Evolutionary conservation across 2,888 invertebrate genomes (phyloP), one percentile per base, ranked within the genome.

Genomic region (Napeogenes sylphis): DNA sequence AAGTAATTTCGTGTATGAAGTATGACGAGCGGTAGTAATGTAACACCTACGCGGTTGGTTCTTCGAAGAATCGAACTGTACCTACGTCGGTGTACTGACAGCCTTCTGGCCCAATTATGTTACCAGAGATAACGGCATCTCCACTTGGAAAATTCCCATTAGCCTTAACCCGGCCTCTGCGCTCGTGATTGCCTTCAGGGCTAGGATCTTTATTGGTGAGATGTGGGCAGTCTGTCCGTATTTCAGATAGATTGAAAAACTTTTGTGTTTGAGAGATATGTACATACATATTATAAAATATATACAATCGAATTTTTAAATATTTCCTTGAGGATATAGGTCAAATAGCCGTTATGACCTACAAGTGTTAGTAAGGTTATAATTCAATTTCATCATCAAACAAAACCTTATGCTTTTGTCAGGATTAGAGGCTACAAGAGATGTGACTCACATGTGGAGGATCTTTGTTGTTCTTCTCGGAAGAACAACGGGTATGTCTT

Each of bases 381-480:
- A 59, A 61, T 59, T 57, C 61, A 55, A 65, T 59, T 61, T 65
- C 30, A 55, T 47, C 63, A 33, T 51, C 57, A 21, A 47, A 46
- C 57, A 45, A 58, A 58, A 63, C 56, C 54, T 67, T 59, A 46
- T 56, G 56, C 68, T 75, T 70, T 76, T 80, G 81, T 82, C 83
- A 84, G 85, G 82, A 79, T 76, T 69, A 75, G 73, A 84, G 82
- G 79, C 73, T 82, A 73, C 78, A 74, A 55, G 67, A 56, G 74
- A 71, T 70, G 72, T 89, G 90, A 89, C 78, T 89, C 90, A 89
- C 81, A 77, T 74, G 83, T 77, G 80, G 83, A 84, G 87, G 87
- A 90, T 87, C 90, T 90, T 90, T 90, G 90, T 90, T 88, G 79
- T 82, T 80, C 80, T 90, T 90, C 90, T 80, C 79, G 84, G 90